Evolutionary conservation across 2,113 vertebrate genomes (phyloP).

Genomic region (Apteryx owenii): DNA sequence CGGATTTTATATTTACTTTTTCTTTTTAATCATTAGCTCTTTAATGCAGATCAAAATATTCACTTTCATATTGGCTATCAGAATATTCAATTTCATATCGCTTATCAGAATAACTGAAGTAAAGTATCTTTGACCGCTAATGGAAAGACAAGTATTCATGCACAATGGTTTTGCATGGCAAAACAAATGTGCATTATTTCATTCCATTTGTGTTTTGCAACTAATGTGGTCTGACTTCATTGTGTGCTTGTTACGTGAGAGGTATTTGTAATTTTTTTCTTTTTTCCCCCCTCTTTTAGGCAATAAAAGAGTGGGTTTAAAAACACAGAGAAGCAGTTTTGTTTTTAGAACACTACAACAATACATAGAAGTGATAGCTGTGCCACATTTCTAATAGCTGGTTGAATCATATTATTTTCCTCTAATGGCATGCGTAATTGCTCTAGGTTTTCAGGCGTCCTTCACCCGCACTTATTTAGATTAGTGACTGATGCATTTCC

Average conservation of each 20-base stretch:
- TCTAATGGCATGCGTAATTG: slow-evolving; percentile 83
- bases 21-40: not conserved
- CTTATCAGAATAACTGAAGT: not conserved
- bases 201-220: not conserved
- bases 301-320: slow-evolving; percentile 27
- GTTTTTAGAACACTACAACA: slow-evolving; percentile 39
- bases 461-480: slow-evolving; percentile 88
- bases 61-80: not conserved
- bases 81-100: not conserved
- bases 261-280: slow-evolving; percentile 39
- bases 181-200: not conserved
- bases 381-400: slow-evolving; percentile 67
- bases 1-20: not conserved
- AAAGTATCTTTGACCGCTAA: not conserved
- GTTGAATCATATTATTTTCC: slow-evolving; percentile 75
- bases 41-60: not conserved
- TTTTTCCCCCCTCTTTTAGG: not conserved
- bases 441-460: slow-evolving; percentile 81
- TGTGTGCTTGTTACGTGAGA: slow-evolving; percentile 11
- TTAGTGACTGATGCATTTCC: slow-evolving; percentile 94
- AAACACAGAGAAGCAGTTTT: slow-evolving; percentile 14
- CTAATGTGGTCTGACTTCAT: slow-evolving; percentile 15
- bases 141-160: not conserved
- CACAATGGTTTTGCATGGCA: not conserved
- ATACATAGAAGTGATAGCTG: slow-evolving; percentile 60